Conservation (phyloP, 2,797 vertebrate genomes). For the Sciurus vulgaris region DNA sequence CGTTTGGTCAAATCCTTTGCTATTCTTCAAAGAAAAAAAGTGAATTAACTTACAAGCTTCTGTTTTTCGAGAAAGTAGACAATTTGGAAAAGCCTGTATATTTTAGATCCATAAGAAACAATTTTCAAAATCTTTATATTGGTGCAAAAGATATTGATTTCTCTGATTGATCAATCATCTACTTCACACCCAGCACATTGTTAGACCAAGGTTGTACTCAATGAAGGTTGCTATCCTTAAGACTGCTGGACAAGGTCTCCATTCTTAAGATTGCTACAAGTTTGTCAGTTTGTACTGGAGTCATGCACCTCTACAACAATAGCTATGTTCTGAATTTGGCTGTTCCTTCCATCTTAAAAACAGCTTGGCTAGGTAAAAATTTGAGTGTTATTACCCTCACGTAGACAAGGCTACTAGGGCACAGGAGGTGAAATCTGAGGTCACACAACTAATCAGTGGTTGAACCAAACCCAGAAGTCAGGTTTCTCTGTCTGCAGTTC, state of each 20-base stretch:
- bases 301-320: background rate
- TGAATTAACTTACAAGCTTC: slow-evolving; percentile 3
- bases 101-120: background rate
- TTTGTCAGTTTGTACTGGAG: background rate
- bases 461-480: slow-evolving; percentile 61
- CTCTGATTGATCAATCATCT: background rate
- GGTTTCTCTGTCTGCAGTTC: slow-evolving; percentile 42
- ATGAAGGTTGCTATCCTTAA: background rate
- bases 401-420: slow-evolving; percentile 20
- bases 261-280: background rate
- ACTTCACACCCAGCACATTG: background rate
- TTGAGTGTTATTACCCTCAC: slow-evolving; percentile 5
- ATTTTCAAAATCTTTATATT: background rate
- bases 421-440: slow-evolving; percentile 64
- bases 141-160: background rate
- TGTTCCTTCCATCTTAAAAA: slow-evolving; percentile 49
- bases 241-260: background rate
- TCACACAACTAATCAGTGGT: slow-evolving; percentile 64
- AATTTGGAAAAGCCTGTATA: background rate
- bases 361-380: slow-evolving; percentile 41
- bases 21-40: background rate
- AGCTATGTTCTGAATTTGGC: slow-evolving; percentile 27
- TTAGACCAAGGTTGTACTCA: background rate
- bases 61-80: slow-evolving; percentile 31
- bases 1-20: background rate